Conservation (phyloP, 2,113 vertebrate genomes). For the Aphelocoma coerulescens region DNA sequence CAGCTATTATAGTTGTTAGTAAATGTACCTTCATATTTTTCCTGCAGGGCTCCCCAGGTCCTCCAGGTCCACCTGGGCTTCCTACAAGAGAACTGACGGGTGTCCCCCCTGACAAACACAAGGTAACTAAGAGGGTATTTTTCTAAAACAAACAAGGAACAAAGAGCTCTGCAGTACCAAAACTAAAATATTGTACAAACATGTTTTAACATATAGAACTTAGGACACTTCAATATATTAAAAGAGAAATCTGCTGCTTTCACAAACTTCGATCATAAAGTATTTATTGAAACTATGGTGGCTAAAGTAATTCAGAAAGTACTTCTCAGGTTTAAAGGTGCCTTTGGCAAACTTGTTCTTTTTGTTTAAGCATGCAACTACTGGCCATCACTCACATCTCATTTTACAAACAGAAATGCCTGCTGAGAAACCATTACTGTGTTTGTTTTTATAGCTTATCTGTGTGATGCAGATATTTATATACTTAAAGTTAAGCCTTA, state of each 20-base stretch:
- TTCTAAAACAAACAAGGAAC: not conserved
- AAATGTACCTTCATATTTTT: not conserved
- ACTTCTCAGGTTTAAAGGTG: not conserved
- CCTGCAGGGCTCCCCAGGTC: constrained; percentile 68
- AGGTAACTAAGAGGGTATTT: constrained; percentile 60
- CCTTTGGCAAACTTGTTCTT: not conserved
- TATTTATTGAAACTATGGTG: not conserved
- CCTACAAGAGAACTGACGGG: constrained; percentile 21
- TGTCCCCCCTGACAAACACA: constrained; percentile 39
- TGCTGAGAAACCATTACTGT: not conserved
- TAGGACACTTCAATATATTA: not conserved
- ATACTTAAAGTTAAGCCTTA: not conserved
- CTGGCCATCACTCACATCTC: not conserved
- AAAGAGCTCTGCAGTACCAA: not conserved
- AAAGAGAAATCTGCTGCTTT: not conserved
- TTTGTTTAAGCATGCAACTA: not conserved
- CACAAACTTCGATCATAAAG: not conserved
- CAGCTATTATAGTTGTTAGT: not conserved
- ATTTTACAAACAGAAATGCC: not conserved
- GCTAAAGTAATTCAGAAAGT: not conserved
- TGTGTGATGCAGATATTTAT: not conserved
- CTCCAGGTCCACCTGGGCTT: constrained; percentile 68
- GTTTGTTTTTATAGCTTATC: not conserved
- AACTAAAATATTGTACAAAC: not conserved
- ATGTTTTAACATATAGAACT: not conserved